phyloP scores from a whole-genome alignment of 2,113 vertebrate genomes.

The Gymnocephalus cernua region DNA sequence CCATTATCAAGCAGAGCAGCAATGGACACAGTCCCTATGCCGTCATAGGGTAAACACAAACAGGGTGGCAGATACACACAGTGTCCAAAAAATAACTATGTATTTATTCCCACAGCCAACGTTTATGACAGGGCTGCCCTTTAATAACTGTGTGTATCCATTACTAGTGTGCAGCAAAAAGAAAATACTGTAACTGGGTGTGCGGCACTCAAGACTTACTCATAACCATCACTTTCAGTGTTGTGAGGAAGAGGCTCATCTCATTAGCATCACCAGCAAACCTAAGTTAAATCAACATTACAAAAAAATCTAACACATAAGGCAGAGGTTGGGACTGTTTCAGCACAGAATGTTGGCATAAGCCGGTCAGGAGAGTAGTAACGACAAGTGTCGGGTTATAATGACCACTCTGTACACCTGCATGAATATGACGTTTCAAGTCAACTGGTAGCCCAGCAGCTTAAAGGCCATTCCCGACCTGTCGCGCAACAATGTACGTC shows the following conservation, averaged over 20 bases:
- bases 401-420: too few relatives aligned
- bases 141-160: neutral
- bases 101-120: conserved; percentile 19
- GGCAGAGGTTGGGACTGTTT: too few relatives aligned
- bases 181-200: neutral
- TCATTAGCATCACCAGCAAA: neutral
- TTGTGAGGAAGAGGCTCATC: neutral
- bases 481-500: too few relatives aligned
- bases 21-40: neutral
- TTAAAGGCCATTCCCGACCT: too few relatives aligned
- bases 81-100: conserved; percentile 12
- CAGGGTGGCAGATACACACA: conserved; percentile 5
- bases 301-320: too few relatives aligned
- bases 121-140: neutral
- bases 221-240: neutral
- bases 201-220: neutral
- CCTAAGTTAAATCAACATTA: neutral
- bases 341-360: too few relatives aligned
- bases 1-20: neutral
- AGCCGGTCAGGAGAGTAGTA: too few relatives aligned
- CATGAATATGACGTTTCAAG: too few relatives aligned
- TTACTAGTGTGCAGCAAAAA: neutral
- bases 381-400: too few relatives aligned
- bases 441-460: neutral
- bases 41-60: conserved; percentile 26